Base-by-base conservation (phyloP, 2,888 invertebrate genomes). In the Alcis repandata region DNA sequence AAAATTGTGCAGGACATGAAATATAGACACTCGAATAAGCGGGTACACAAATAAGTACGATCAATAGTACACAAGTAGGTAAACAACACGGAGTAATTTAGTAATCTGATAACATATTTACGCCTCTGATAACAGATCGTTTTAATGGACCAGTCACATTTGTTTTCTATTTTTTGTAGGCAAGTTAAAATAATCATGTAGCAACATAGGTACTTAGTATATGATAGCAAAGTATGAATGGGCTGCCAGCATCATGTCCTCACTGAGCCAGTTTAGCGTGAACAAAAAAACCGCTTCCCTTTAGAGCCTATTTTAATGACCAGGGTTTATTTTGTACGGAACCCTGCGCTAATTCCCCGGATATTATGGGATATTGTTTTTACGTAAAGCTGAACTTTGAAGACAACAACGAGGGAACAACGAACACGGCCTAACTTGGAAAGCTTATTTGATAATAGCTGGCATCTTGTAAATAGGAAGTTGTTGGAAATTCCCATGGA, bases 291-390 rank as follows among this genome's bases (percentile, higher is more conserved):
- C 67, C 60, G 48, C 63, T 74, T 74, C 67, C 70, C 71, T 73
- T 71, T 78, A 67, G 76, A 79, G 70, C 74, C 77, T 80, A 76
- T 77, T 79, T 80, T 78, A 79, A 78, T 72, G 73, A 75, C 53
- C 17, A 48, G 48, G 63, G 69, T 63, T 68, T 71, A 70, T 69
- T 72, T 66, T 65, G 67, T 73, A 62, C 59, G 67, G 56, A 36
- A 22, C 40, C 59, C 59, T 59, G 67, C 59, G 68, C 68, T 69
- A 71, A 73, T 69, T 71, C 53, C 64, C 43, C 22, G 38, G 59
- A 27, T 56, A 49, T 65, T 56, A 45, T 13, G 40, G 65, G 59
- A 54, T 59, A 59, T 66, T 53, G 48, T 66, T 66, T 56, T 53
- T 63, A 46, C 45, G 52, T 51, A 38, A 57, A 45, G 56, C 51